These are phyloP conservation scores for Oenanthe melanoleuca DNA, from an alignment of 2,113 vertebrate species.

Conservation along the genomic window DNA sequence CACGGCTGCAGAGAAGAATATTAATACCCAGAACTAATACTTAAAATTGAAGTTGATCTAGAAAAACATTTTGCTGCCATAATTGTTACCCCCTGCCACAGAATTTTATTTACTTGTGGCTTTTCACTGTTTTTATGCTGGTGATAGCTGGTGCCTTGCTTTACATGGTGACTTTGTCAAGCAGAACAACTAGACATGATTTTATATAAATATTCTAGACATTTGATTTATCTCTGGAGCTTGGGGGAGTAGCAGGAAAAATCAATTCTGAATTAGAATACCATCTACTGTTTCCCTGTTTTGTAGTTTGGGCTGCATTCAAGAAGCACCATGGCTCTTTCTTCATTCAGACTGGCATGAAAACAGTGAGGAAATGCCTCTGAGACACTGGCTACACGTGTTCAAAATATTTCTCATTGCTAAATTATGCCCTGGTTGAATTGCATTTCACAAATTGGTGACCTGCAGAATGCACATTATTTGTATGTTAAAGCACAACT, in stretches of 20 bases:
- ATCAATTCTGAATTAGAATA: background rate
- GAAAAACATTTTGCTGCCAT: background rate
- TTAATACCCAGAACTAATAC: background rate
- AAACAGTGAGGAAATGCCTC: background rate
- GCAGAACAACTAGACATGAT: background rate
- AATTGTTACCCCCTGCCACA: background rate
- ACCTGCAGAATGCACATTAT: accelerated
- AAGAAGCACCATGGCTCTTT: background rate
- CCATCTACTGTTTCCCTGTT: background rate
- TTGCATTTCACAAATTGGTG: background rate
- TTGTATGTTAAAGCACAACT: background rate
- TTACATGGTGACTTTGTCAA: background rate
- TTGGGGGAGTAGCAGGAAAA: background rate
- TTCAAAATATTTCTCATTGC: background rate
- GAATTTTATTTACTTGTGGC: background rate
- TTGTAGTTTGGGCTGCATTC: accelerated
- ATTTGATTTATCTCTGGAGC: background rate
- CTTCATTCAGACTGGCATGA: background rate
- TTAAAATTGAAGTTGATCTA: background rate
- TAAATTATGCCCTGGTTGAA: background rate
- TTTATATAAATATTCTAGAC: background rate
- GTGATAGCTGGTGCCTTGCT: accelerated
- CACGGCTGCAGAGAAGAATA: background rate
- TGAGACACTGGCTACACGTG: background rate
- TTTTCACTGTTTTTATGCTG: accelerated